Percentiles rank a stretch among this genome's conserved stretches.
Evolutionary conservation across 2,888 invertebrate genomes (phyloP).

Genomic region (Ellobium chinense): DNA sequence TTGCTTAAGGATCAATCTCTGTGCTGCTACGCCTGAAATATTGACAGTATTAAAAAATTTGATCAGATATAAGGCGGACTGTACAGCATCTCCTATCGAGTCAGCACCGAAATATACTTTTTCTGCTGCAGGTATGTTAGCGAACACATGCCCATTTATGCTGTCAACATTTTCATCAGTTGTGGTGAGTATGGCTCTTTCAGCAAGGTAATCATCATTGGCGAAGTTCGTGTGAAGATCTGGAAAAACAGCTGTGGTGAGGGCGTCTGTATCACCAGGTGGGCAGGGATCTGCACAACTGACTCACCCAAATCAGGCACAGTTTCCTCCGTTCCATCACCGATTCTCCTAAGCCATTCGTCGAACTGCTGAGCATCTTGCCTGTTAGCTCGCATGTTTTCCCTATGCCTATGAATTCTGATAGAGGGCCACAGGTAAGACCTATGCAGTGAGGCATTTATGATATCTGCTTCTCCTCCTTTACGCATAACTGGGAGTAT

Average conservation of each 20-base stretch:
- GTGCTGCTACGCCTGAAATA: neutral
- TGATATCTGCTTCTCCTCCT: neutral
- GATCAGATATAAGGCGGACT: neutral
- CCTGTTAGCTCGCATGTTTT: neutral
- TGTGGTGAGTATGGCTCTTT: neutral
- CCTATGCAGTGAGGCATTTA: slow-evolving; percentile 2
- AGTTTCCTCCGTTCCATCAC: neutral
- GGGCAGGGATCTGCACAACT: neutral
- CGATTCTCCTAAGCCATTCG: neutral
- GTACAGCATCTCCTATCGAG: neutral
- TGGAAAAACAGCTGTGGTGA: neutral
- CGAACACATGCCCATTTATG: neutral
- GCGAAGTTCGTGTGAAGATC: neutral
- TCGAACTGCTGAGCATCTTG: neutral
- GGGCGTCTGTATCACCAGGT: neutral
- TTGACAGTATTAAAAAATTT: neutral
- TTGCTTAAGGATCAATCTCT: neutral
- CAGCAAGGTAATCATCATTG: neutral
- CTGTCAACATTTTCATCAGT: neutral
- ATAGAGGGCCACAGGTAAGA: neutral
- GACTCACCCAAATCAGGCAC: neutral
- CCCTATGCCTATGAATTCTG: neutral
- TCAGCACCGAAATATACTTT: neutral
- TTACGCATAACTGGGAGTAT: neutral
- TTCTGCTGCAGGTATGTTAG: neutral